A percentile compares a stretch with the other conserved stretches of the same genome.
phyloP scores from a whole-genome alignment of 2,888 invertebrate species.

The Amorpha juglandis region DNA sequence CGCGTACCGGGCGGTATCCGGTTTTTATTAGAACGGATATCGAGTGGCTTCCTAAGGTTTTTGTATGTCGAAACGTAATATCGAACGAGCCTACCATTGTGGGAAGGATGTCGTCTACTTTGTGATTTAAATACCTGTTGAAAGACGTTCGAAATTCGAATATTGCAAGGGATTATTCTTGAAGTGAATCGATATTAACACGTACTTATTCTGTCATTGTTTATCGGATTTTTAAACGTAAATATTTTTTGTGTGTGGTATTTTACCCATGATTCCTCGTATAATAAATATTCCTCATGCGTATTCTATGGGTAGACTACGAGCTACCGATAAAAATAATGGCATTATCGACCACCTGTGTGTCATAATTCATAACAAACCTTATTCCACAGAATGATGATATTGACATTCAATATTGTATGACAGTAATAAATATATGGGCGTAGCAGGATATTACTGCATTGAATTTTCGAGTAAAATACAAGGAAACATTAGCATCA shows the following conservation, averaged over 20 bases:
- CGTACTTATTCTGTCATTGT: neutral
- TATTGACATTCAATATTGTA: neutral
- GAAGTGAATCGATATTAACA: neutral
- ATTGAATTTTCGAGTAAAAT: neutral
- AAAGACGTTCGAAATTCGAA: conserved; percentile 14
- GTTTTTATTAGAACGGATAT: conserved; percentile 77
- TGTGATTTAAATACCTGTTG: conserved; percentile 48
- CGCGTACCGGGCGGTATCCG: conserved; percentile 65
- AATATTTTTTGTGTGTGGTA: neutral
- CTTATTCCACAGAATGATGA: neutral
- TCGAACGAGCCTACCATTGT: conserved; percentile 60
- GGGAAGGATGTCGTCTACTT: conserved; percentile 60
- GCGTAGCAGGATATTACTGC: conserved; percentile 9
- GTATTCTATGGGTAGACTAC: conserved; percentile 28
- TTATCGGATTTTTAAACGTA: neutral
- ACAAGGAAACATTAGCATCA: neutral
- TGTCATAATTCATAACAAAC: conserved; percentile 26
- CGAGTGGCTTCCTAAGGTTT: conserved; percentile 75
- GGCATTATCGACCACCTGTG: conserved; percentile 27
- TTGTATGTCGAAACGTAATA: conserved; percentile 65
- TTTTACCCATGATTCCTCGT: neutral
- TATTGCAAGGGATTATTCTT: neutral
- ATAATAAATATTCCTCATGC: conserved; percentile 12
- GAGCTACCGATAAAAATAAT: conserved; percentile 39
- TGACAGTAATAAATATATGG: conserved; percentile 8